Base-by-base conservation (phyloP, 2,797 vertebrate species). In the Botia almorhae region DNA sequence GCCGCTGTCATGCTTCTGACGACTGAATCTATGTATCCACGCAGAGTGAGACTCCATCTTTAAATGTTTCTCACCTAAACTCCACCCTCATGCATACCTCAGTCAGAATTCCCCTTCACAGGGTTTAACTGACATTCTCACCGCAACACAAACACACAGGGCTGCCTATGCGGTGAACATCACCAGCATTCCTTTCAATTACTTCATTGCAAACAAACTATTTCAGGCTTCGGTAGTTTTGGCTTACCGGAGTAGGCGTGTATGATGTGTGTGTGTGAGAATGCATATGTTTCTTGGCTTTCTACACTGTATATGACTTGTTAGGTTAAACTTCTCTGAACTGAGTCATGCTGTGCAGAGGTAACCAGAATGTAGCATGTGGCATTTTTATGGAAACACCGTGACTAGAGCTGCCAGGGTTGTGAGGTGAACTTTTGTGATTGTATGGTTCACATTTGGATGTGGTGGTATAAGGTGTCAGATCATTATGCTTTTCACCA, bases 161-260 rank as follows among this genome's bases (percentile, higher is more conserved):
- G 14, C 17, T 36, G 64, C 60, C 36, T 77, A 80, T 48, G 56
- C 51, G 14, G 61, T 26, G 71, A 70, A 71, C 78, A 81, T 71
- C 48, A 69, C 60, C 74, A 71, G 78, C 71, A 84, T 84, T 86
- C 81, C 74, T 69, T 46, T 69, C 19, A 17, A 23, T 82, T 74
- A 65, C 51, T 69, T 61, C 36, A 58, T 77, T 72, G 76, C 55
- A 70, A 75, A 79, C 23, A 65, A 80, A 76, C 53, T 61, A 50
- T 50, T 81, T 53, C 71, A 81, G 56, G 77, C 65, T 81, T 78
- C 70, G 73, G 70, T 71, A 65, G 17, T 81, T 68, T 81, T 73
- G 8, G 48, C 55, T 84, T 76, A 69, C 74, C 11, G 17, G 55
- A 48, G 58, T 72, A 76, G 33, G 74, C 76, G 19, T 68, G 76